phyloP scores from a whole-genome alignment of 2,888 invertebrate genomes.

The Teleiodes luculella region DNA sequence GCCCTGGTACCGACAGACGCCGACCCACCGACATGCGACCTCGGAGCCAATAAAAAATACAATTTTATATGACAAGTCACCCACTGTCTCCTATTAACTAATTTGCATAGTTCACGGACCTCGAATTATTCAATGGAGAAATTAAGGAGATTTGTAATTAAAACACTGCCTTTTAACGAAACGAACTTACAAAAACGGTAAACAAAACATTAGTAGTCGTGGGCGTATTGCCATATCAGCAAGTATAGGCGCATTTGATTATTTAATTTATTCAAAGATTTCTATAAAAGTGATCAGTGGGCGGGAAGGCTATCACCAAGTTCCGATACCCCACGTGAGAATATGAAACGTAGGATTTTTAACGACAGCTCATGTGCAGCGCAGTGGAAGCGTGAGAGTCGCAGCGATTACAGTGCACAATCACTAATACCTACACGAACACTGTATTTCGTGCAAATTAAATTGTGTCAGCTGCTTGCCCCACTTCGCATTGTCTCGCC shows the following conservation, averaged over 20 bases:
- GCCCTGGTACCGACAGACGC: conserved; percentile 54
- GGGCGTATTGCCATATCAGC: background rate
- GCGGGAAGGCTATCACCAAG: conserved; percentile 8
- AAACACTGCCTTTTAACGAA: background rate
- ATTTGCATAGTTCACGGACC: conserved; percentile 21
- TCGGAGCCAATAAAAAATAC: conserved; percentile 48
- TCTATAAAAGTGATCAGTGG: background rate
- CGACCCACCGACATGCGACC: conserved; percentile 63
- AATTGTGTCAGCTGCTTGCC: conserved; percentile 75
- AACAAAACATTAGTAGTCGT: background rate
- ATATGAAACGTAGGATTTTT: conserved; percentile 12
- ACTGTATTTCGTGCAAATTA: conserved; percentile 62
- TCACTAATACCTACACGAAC: conserved; percentile 38
- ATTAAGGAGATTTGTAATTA: conserved; percentile 10
- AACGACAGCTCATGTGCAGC: conserved; percentile 27
- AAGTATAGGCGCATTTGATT: background rate
- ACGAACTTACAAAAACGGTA: background rate
- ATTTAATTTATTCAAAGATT: background rate
- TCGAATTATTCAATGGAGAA: background rate
- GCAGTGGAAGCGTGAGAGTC: conserved; percentile 59
- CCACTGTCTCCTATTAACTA: conserved; percentile 12
- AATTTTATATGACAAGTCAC: conserved; percentile 7
- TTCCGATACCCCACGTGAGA: conserved; percentile 15
- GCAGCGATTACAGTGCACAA: conserved; percentile 47
- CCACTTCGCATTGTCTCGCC: conserved; percentile 68